Percentiles rank a stretch among this genome's conserved stretches.
phyloP scores from a whole-genome alignment of 2,113 vertebrate genomes.

The Scytalopus superciliaris region DNA sequence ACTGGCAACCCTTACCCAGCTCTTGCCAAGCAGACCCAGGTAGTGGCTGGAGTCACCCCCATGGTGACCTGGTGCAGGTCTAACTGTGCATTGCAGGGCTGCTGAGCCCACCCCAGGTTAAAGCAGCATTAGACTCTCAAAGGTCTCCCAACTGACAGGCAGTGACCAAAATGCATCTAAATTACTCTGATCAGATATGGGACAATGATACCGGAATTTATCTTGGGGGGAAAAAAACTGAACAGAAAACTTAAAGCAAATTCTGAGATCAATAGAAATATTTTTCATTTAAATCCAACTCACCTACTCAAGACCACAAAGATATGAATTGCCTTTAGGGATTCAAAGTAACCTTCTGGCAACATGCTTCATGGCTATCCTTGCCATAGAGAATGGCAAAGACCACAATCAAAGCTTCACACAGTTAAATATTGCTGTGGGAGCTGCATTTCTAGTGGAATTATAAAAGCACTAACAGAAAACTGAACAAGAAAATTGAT shows the following conservation, averaged over 20 bases:
- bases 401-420: neutral
- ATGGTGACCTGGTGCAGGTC: accelerated
- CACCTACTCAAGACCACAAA: neutral
- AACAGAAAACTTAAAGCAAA: neutral
- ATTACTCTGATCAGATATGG: neutral
- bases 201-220: neutral
- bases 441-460: neutral
- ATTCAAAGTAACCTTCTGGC: neutral
- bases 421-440: neutral
- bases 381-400: neutral
- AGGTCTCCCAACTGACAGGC: neutral
- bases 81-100: neutral
- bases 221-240: neutral
- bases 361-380: neutral
- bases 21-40: neutral
- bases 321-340: neutral
- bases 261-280: neutral
- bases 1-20: neutral
- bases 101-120: neutral
- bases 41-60: neutral
- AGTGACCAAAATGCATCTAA: neutral
- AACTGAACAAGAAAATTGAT: neutral
- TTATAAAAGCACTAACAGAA: neutral
- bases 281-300: neutral
- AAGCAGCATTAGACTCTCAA: neutral